A percentile compares a stretch with the other conserved stretches of the same genome.
Conservation (phyloP, 2,797 vertebrate species). For the Eremophila alpestris region DNA sequence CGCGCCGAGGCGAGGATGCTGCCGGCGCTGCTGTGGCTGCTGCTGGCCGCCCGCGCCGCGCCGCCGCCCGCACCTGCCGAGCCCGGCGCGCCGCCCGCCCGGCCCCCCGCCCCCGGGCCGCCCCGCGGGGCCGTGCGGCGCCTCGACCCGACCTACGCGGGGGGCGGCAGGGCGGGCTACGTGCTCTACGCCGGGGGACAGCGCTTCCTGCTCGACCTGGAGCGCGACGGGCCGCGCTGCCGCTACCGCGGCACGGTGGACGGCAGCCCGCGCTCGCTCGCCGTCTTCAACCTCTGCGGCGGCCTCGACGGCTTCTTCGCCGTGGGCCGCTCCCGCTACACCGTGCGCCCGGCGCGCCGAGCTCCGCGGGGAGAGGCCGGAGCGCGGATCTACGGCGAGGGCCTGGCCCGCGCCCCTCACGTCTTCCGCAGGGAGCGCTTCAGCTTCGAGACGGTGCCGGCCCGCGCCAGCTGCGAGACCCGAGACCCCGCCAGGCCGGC, state of each 20-base stretch:
- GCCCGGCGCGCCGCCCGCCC: neutral
- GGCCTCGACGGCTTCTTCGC: constrained; percentile 92
- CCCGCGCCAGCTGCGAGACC: constrained; percentile 84
- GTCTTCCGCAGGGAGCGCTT: constrained; percentile 85
- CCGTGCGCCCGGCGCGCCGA: constrained; percentile 79
- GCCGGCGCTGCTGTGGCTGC: constrained; percentile 60
- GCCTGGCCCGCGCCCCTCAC: constrained; percentile 76
- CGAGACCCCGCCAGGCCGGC: constrained; percentile 51
- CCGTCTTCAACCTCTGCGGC: constrained; percentile 88
- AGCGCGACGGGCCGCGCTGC: constrained; percentile 85
- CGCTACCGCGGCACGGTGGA: constrained; percentile 91
- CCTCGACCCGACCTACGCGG: constrained; percentile 89
- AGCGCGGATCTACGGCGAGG: constrained; percentile 73
- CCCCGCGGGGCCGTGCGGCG: constrained; percentile 79
- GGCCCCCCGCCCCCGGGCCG: neutral
- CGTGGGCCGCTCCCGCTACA: constrained; percentile 85
- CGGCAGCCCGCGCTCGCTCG: constrained; percentile 86
- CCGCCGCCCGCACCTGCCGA: constrained; percentile 19
- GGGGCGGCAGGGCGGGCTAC: constrained; percentile 90
- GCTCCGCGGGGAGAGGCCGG: constrained; percentile 45
- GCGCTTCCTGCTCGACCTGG: constrained; percentile 91
- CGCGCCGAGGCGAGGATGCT: constrained; percentile 59
- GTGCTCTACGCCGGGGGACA: constrained; percentile 86
- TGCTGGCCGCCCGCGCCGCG: constrained; percentile 42
- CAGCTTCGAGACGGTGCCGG: constrained; percentile 76